A percentile compares a stretch with the other conserved stretches of the same genome.
phyloP scores from a whole-genome alignment of 2,888 invertebrate species.

The Acanthosepion pharaonis region DNA sequence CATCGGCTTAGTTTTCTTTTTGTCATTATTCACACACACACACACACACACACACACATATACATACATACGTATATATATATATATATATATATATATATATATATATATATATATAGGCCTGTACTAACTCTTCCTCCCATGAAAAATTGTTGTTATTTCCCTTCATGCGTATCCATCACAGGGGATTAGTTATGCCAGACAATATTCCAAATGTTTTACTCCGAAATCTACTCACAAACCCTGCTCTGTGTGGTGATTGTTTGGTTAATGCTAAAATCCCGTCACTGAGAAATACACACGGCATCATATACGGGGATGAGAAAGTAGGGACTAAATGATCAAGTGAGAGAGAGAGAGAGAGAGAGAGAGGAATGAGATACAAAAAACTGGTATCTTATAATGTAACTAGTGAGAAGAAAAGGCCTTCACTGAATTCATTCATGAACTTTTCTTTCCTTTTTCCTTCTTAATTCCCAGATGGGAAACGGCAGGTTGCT shows the following conservation, averaged over 20 bases:
- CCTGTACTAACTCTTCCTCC: neutral
- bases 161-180: neutral
- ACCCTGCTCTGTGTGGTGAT: neutral
- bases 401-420: neutral
- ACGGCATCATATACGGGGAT: neutral
- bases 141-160: neutral
- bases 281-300: conserved; percentile 18
- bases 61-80: neutral
- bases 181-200: neutral
- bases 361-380: neutral
- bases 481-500: neutral
- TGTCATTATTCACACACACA: too few species aligned
- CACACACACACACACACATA: neutral
- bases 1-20: too few species aligned
- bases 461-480: conserved; percentile 20
- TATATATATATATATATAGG: neutral
- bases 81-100: neutral
- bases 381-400: neutral
- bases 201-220: neutral
- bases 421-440: neutral
- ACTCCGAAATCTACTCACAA: neutral
- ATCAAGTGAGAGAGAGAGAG: neutral
- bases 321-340: neutral
- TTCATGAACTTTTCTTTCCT: neutral
- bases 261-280: neutral